Evolutionary conservation across 2,797 vertebrate genomes (phyloP), one percentile per base, ranked within the genome.

Genomic region (Myripristis jacobus): DNA sequence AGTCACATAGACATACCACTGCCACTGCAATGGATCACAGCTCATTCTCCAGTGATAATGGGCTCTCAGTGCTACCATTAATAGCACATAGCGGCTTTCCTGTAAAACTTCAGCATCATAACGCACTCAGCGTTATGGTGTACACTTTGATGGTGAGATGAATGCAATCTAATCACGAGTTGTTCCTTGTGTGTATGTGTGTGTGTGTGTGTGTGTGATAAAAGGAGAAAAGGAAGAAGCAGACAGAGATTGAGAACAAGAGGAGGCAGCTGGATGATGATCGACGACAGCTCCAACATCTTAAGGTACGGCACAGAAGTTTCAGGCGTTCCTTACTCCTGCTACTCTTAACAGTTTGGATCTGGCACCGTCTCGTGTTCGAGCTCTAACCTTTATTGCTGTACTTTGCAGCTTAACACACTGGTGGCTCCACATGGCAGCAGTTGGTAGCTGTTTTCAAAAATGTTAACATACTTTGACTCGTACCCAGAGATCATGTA

Each of bases 191-290:
- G 25, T 53, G 51, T 31, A 10, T 56, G 7, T 52, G n/a, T 53
- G 27, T 79, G n/a, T 73, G 7, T 70, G 29, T 85, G 44, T 61
- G 41, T 53, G 34, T 79, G 21, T 73, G 44, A 12, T 60, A 53
- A 71, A 90, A 98, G 97, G 97, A 98, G 89, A 98, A 97, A 88
- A 91, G 97, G 85, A 96, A 94, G 91, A 94, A 90, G 78, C 97
- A 98, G 91, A 93, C 94, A 0, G 97, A 98, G 92, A 96, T 97
- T 0, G 97, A 98, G 86, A 96, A 94, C 88, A 97, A 96, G 81
- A 94, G 96, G 81, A 94, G 97, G 87, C 96, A 97, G 87, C 91
- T 99, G 43, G 97, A 99, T 80, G 97, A 99, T 1, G 96, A 97
- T 79, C 82, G 97, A 57, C 79, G 97, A 82, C 96, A 97, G 90